Evolutionary conservation across 2,797 vertebrate genomes (phyloP).

Genomic region (Pelochelys cantorii): DNA sequence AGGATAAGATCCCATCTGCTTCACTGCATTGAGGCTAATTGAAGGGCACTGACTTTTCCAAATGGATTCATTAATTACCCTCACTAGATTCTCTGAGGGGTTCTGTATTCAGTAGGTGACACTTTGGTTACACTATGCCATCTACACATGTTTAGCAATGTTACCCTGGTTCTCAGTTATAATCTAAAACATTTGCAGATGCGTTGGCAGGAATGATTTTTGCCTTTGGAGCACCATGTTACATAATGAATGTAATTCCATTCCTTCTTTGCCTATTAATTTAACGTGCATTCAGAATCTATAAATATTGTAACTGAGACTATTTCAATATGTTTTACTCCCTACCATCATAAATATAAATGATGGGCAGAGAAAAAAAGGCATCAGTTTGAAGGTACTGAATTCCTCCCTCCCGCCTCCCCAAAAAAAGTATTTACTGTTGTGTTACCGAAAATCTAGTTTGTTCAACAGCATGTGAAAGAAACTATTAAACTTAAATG

Average conservation of each 20-base stretch:
- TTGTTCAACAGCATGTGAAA: constrained; percentile 14
- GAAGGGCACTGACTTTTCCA: constrained; percentile 80
- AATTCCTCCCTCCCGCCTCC: background rate
- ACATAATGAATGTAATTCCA: constrained; percentile 60
- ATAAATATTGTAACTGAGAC: constrained; percentile 58
- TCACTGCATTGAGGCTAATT: constrained; percentile 79
- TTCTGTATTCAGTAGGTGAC: constrained; percentile 70
- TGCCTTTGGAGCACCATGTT: constrained; percentile 47
- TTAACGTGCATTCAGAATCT: constrained; percentile 64
- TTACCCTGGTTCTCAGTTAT: constrained; percentile 12
- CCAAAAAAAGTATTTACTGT: constrained; percentile 1
- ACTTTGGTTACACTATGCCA: constrained; percentile 32
- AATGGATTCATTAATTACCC: constrained; percentile 86
- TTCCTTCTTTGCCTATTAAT: constrained; percentile 66
- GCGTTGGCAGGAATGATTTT: constrained; percentile 41
- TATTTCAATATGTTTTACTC: constrained; percentile 57
- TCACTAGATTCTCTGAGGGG: constrained; percentile 77
- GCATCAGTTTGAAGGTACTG: constrained; percentile 14
- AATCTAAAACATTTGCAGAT: constrained; percentile 71
- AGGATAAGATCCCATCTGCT: constrained; percentile 85
- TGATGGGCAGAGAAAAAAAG: background rate
- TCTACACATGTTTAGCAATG: constrained; percentile 56
- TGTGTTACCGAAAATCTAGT: background rate
- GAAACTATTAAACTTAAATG: constrained; percentile 31
- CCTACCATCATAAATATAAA: constrained; percentile 53